A percentile compares a stretch with the other conserved stretches of the same genome.
Evolutionary conservation across 1,140 invertebrate genomes (phyloP).

Genomic region (Hydropsyche tenuis): DNA sequence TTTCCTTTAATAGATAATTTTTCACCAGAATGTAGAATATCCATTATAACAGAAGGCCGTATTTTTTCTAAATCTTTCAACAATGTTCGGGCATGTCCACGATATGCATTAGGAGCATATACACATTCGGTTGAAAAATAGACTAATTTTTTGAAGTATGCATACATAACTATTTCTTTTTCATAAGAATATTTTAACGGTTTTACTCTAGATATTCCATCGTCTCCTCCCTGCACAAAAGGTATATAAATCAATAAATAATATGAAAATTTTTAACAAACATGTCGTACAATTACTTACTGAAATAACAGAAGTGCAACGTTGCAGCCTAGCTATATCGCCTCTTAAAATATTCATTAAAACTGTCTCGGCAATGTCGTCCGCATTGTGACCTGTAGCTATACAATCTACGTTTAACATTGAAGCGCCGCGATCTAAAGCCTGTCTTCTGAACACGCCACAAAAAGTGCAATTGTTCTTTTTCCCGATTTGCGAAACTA

Average conservation of each 20-base stretch:
- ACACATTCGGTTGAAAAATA: conserved; percentile 99
- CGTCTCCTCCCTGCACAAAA: conserved; percentile 79
- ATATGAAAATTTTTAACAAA: neutral
- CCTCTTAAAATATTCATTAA: conserved; percentile 98
- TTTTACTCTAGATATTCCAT: conserved; percentile 88
- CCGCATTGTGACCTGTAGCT: conserved; percentile 98
- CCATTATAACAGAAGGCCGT: conserved; percentile 91
- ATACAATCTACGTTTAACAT: conserved; percentile 89
- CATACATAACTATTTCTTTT: conserved; percentile 99
- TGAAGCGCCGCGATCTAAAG: conserved; percentile 91
- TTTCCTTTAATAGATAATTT: conserved; percentile 81
- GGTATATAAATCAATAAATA: conserved; percentile 42
- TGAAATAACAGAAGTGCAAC: conserved; percentile 90
- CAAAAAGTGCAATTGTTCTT: conserved; percentile 99
- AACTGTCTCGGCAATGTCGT: conserved; percentile 99
- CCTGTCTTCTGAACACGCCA: conserved; percentile 95
- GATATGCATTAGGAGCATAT: conserved; percentile 98
- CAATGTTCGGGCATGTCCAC: conserved; percentile 90
- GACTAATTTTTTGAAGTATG: conserved; percentile 95
- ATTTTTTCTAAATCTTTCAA: conserved; percentile 97
- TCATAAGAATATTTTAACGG: conserved; percentile 99
- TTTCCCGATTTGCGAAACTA: conserved; percentile 91
- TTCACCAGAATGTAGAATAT: conserved; percentile 98
- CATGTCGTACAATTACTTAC: conserved; percentile 60
- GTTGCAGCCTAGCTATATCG: conserved; percentile 90